Evolutionary conservation across 2,888 invertebrate species (phyloP).

Genomic region (Cacoxenus indagator): DNA sequence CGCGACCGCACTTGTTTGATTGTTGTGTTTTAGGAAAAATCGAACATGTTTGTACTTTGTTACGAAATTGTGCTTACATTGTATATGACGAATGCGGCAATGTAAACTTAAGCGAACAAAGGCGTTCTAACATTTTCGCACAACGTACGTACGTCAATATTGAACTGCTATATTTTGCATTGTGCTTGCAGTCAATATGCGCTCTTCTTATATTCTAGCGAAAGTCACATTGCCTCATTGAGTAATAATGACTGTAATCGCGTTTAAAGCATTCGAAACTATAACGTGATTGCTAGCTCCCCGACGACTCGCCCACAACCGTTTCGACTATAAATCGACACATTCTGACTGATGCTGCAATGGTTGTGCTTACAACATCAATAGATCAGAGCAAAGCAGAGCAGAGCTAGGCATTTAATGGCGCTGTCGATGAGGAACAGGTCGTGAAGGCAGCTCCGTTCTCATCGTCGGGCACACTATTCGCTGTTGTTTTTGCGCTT

Average conservation of each 20-base stretch:
- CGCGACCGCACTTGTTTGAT: slow-evolving; percentile 37
- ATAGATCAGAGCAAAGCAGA: background rate
- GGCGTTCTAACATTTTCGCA: background rate
- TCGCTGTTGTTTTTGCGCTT: background rate
- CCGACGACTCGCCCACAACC: background rate
- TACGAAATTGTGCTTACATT: background rate
- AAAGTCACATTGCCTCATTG: slow-evolving; percentile 51
- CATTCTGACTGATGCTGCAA: background rate
- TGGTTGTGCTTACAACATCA: slow-evolving; percentile 5
- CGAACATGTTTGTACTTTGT: slow-evolving; percentile 28
- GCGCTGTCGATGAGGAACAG: background rate
- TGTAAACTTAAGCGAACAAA: background rate
- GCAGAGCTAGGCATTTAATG: background rate
- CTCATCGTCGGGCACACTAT: background rate
- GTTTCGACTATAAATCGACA: background rate
- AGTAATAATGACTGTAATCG: slow-evolving; percentile 57
- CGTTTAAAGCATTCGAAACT: slow-evolving; percentile 44
- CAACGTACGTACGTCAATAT: background rate
- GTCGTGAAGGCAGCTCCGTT: background rate
- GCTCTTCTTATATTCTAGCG: slow-evolving; percentile 35
- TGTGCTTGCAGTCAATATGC: background rate
- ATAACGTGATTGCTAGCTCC: slow-evolving; percentile 48
- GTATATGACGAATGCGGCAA: too few relatives aligned
- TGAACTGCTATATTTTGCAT: background rate
- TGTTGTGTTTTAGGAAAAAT: background rate